Evolutionary conservation across 2,888 invertebrate species (phyloP), one percentile per base, ranked within the genome.

Genomic region (Heliconius aoede): DNA sequence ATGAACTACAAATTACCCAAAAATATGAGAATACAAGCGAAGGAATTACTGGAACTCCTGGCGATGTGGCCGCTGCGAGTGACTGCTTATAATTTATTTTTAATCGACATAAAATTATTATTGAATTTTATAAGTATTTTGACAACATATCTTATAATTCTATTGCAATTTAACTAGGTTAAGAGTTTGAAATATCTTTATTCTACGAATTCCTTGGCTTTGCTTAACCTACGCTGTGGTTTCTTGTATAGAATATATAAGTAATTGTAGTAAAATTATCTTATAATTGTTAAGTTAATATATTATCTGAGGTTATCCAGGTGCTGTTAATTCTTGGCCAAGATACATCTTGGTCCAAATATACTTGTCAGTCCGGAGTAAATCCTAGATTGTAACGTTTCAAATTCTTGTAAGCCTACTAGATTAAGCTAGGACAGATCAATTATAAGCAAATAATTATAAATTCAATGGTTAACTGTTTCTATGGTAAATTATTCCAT

Each of bases 111-210:
- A 30, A 88, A 89, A 4, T 79, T 93, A 4, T 87, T 92, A 83
- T 80, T 92, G 15, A 90, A 89, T 72, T 93, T 91, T 77, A 85
- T 92, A 58, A 90, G 90, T 78, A 87, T 91, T 8, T 86, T 89
- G 18, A 90, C 92, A 0, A 90, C 92, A 0, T 92, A 91, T 80
- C 85, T 93, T 64, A 91, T 93, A 83, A 87, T 93, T n/a, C 1
- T 65, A 24, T 65, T 65, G 36, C 65, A 65, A 40, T 36, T 65
- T 40, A 36, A 65, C 65, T 65, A 65, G 36, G 7, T 24, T 36
- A 40, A 65, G 0, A 2, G 24, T 64, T 32, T 30, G 3, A 24
- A n/a, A 58, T 60, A 15, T 60, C 5, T 60, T 15, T 60, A 15
- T 60, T 26, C 15, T 60, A 26, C 24, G 26, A 60, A 60, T 26